phyloP scores from a whole-genome alignment of 2,797 vertebrate species.

The Microctenopoma stevenorrisi region DNA sequence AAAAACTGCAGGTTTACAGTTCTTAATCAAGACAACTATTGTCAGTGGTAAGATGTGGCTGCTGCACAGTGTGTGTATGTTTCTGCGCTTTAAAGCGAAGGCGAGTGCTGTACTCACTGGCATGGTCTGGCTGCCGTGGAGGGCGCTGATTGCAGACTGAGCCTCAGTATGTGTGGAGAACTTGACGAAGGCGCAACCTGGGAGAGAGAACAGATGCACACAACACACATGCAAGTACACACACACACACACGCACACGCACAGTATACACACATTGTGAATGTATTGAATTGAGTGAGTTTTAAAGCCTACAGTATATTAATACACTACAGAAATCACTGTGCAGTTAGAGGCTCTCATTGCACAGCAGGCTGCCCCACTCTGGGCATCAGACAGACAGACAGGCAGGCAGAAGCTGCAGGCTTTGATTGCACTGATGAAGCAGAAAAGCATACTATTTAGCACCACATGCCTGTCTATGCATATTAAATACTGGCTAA shows the following conservation, averaged over 20 bases:
- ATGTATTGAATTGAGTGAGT: constrained; percentile 41
- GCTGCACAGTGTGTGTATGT: constrained; percentile 6
- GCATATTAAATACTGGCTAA: constrained; percentile 76
- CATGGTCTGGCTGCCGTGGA: constrained; percentile 98
- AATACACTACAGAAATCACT: constrained; percentile 67
- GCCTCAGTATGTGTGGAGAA: constrained; percentile 97
- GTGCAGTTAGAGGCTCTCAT: constrained; percentile 59
- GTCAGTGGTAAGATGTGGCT: constrained; percentile 7
- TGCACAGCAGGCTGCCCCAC: constrained; percentile 73
- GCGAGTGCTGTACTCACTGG: constrained; percentile 87
- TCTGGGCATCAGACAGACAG: constrained; percentile 73
- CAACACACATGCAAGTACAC: constrained; percentile 35
- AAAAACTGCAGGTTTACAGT: constrained; percentile 13
- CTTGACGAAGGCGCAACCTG: constrained; percentile 98
- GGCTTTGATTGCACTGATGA: constrained; percentile 82
- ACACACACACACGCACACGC: constrained; percentile 45
- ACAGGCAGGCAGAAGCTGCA: constrained; percentile 74
- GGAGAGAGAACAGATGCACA: constrained; percentile 62
- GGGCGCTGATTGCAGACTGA: constrained; percentile 95
- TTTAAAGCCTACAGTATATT: constrained; percentile 50
- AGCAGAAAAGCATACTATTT: constrained; percentile 84
- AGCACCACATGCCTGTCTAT: constrained; percentile 78
- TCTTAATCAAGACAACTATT: constrained; percentile 24
- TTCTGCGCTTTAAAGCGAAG: background rate
- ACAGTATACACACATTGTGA: constrained; percentile 26